Evolutionary conservation across 2,797 vertebrate species (phyloP).

Genomic region (Zalophus californianus): DNA sequence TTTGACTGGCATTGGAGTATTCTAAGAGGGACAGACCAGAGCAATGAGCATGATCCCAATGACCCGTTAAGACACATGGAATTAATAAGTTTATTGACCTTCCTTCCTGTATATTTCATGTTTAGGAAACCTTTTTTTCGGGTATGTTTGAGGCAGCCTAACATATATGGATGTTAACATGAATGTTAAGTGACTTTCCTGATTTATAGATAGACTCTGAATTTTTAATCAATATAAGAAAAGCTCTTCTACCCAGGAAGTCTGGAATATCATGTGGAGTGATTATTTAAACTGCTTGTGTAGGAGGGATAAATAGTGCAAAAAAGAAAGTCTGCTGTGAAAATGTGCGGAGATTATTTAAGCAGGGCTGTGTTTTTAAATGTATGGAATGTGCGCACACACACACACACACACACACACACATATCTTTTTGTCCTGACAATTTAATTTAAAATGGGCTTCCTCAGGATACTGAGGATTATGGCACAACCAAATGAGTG

Average conservation of each 20-base stretch:
- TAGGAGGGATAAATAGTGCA: neutral
- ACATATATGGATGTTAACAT: conserved; percentile 52
- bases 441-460: neutral
- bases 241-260: conserved; percentile 54
- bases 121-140: conserved; percentile 10
- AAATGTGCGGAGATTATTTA: conserved; percentile 19
- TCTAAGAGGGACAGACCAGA: neutral
- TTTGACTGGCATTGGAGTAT: neutral
- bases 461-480: neutral
- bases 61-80: neutral
- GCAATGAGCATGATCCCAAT: neutral
- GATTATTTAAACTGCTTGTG: conserved; percentile 32
- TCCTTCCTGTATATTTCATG: conserved; percentile 38
- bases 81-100: conserved; percentile 18
- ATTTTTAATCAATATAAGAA: conserved; percentile 57
- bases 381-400: neutral
- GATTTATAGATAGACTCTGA: conserved; percentile 46
- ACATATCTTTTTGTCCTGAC: neutral
- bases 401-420: neutral
- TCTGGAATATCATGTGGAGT: neutral
- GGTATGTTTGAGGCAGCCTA: conserved; percentile 11
- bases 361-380: neutral
- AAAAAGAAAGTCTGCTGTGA: conserved; percentile 27
- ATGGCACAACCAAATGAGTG: neutral
- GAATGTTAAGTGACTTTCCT: conserved; percentile 48